Evolutionary conservation across 2,888 invertebrate genomes (phyloP).

Genomic region (Stenichneumon culpator): DNA sequence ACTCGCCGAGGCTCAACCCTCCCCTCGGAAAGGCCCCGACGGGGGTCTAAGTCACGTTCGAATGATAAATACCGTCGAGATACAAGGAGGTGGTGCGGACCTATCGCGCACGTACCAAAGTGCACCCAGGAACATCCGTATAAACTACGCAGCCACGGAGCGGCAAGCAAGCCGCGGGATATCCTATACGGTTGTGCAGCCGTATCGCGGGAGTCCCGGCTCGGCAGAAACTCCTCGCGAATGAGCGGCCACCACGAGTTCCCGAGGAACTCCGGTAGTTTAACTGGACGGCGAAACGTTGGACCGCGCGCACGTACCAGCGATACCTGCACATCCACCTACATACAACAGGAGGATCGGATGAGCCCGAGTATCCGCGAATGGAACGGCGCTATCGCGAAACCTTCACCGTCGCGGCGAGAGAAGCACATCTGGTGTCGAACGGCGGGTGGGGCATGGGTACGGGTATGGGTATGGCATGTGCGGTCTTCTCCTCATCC

Average conservation of each 20-base stretch:
- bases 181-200: background rate
- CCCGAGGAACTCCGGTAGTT: conserved; percentile 13
- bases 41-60: conserved; percentile 76
- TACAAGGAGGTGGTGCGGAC: conserved; percentile 57
- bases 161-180: background rate
- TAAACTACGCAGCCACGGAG: background rate
- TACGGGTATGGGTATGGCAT: background rate
- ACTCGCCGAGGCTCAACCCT: conserved; percentile 47
- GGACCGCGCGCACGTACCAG: background rate
- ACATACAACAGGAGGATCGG: background rate
- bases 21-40: conserved; percentile 65
- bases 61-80: conserved; percentile 76
- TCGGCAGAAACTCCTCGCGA: conserved; percentile 47
- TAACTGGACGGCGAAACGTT: conserved; percentile 28
- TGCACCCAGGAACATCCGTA: conserved; percentile 13
- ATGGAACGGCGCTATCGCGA: conserved; percentile 53
- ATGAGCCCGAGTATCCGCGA: conserved; percentile 16
- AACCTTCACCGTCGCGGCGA: conserved; percentile 38
- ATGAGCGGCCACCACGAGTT: conserved; percentile 46
- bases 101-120: conserved; percentile 54
- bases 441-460: conserved; percentile 35
- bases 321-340: conserved; percentile 20
- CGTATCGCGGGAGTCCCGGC: conserved; percentile 44
- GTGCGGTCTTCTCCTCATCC: background rate
- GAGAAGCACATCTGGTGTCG: conserved; percentile 74